A percentile compares a stretch with the other conserved stretches of the same genome.
These are phyloP conservation scores for Glaucidium brasilianum DNA, from an alignment of 2,113 vertebrate genomes.

Conservation along the genomic window DNA sequence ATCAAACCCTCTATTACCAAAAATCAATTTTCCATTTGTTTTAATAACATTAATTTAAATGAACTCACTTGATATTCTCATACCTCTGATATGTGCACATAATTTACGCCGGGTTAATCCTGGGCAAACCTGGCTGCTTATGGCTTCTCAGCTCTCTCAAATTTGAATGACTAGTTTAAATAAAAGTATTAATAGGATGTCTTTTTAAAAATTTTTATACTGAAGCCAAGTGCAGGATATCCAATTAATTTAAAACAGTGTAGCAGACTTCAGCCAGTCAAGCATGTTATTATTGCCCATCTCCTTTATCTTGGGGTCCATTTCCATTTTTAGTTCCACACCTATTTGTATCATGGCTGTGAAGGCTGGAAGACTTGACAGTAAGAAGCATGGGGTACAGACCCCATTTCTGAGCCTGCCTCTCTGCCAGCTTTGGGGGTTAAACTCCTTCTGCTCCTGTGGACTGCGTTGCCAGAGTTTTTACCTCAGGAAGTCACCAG, in stretches of 20 bases:
- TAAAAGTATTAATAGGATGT: neutral
- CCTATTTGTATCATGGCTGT: neutral
- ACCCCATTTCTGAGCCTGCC: neutral
- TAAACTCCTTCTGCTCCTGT: neutral
- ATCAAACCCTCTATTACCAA: conserved; percentile 10
- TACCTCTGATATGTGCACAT: neutral
- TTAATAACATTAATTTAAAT: conserved; percentile 64
- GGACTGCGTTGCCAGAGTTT: neutral
- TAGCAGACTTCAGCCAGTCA: neutral
- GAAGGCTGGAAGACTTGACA: neutral
- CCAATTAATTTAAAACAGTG: neutral
- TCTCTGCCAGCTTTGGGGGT: neutral
- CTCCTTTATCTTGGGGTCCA: neutral
- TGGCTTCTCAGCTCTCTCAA: neutral
- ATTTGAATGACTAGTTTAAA: neutral
- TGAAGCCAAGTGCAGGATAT: neutral
- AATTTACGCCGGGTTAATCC: conserved; percentile 11
- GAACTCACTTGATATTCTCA: conserved; percentile 42
- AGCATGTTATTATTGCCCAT: neutral
- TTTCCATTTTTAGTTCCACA: neutral
- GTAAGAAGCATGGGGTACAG: neutral
- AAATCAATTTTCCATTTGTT: conserved; percentile 63
- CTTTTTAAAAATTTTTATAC: neutral
- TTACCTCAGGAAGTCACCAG: neutral
- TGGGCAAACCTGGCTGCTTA: neutral